Base-by-base conservation (phyloP, 2,888 invertebrate genomes). In the Cinara cedri region DNA sequence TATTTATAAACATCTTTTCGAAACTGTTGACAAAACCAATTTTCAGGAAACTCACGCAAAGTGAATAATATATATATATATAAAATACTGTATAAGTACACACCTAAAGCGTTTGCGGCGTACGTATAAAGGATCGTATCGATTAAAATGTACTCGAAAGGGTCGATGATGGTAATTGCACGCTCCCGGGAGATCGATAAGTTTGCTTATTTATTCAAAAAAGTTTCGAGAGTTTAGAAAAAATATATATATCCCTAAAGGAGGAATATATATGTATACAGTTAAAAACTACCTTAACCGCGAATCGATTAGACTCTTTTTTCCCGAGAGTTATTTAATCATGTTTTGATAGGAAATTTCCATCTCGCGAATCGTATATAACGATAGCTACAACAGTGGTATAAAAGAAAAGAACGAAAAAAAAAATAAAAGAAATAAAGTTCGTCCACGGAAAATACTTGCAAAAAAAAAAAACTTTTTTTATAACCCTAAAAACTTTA, bases 401-500 rank as follows among this genome's bases (percentile, higher is more conserved):
- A 57, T 66, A 66, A 68, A 76, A 46, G 19, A 76, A 75, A 68
- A 34, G n/a, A 4, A 57, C 46, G 51, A 62, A 78, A 78, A 21
- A n/a, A n/a, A 4, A 70, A 34, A 34, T 34, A 34, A 34, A n/a
- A 49, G 49, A 51, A 70, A 54, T 49, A 78, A 78, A 78, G 68
- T 70, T 78, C 21, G 24, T 24, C 42, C 51, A 16, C 60, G 26
- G 60, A 70, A 46, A 51, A 70, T 68, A 19, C 66, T 42, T 21
- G 46, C 11, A n/a, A 68, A 34, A 34, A 34, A 3, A 34, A 34
- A 70, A 70, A 78, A 70, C 60, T 78, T 78, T 78, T 78, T 78
- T 70, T 68, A 78, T 70, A 78, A 60, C 78, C 68, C 60, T 60
- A 78, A 78, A 78, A 78, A 78, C 78, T 78, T 68, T 78, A 70